Evolutionary conservation across 2,888 invertebrate genomes (phyloP), one percentile per base, ranked within the genome.

Genomic region (Lamellibrachia satsuma): DNA sequence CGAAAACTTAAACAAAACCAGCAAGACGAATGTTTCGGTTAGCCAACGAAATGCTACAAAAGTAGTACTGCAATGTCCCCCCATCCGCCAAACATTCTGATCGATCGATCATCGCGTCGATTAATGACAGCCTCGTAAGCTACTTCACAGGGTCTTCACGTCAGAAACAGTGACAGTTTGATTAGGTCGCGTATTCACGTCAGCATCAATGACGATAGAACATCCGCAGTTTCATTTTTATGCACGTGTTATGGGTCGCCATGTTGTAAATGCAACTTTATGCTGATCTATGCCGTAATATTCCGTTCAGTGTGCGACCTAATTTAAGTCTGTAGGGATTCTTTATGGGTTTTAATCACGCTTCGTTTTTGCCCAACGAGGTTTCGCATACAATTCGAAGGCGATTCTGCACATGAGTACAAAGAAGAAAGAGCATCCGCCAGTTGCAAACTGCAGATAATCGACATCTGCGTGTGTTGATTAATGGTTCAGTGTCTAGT

Each of bases 241-340:
- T 75, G 75, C 22, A 75, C 22, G 75, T 75, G 75, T 75, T 22
- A 22, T 75, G 75, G 75, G 75, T 22, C 22, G 3, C 75, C 22
- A 75, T 75, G 75, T n/a, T 75, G 75, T 75, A 75, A 75, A 75
- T 75, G 75, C n/a, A n/a, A 75, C 22, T n/a, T 75, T 75, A 75
- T 22, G n/a, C 22, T 75, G 15, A 75, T 55, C 55, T 75, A 75
- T 22, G 22, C 75, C n/a, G 75, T n/a, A 75, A 75, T 75, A 75
- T 75, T 75, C 75, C 22, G n/a, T 75, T 75, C 22, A 75, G 15
- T 15, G 6, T 75, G 75, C 75, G 3, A n/a, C 75, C 75, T 22
- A 75, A 75, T 75, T 6, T n/a, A 2, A 15, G 22, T 75, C n/a
- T 75, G 15, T n/a, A 75, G 3, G 3, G 75, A 15, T 75, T 75